Evolutionary conservation across 64 coral and sea anemone genomes (phyloP).

Genomic region (Montipora sp.): DNA sequence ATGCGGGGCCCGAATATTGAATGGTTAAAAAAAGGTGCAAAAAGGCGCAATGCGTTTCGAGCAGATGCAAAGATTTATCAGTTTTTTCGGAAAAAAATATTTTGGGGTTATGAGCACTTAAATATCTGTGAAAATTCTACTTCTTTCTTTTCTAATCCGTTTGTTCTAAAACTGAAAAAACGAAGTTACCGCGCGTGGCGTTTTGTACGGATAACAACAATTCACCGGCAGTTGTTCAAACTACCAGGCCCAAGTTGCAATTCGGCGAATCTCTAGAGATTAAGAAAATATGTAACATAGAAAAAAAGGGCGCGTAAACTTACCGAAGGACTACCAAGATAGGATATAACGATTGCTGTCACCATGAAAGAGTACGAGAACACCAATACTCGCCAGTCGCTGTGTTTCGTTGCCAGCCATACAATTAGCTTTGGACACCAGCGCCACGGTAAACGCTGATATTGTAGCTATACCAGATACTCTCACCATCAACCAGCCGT

Average conservation of each 20-base stretch:
- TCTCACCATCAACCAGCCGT: conserved; percentile 78
- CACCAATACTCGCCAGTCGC: conserved; percentile 45
- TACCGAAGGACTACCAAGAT: conserved; percentile 72
- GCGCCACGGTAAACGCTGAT: conserved; percentile 29
- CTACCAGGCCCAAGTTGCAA: neutral
- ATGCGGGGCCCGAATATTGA: neutral
- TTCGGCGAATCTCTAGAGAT: neutral
- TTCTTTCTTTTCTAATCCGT: neutral
- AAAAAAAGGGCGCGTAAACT: conserved; percentile 1
- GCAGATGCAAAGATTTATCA: neutral
- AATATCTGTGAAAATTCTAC: neutral
- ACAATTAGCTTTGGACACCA: conserved; percentile 57
- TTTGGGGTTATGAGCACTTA: neutral
- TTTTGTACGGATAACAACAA: neutral
- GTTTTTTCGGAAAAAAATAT: neutral
- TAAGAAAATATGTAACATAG: neutral
- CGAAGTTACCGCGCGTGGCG: neutral
- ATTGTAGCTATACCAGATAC: conserved; percentile 62
- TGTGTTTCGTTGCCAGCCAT: conserved; percentile 44
- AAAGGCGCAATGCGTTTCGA: no score
- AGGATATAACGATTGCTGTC: conserved; percentile 39
- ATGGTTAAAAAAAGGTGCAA: neutral
- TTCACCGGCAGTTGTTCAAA: neutral
- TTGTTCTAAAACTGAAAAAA: neutral
- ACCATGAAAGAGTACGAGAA: conserved; percentile 64